Percentiles rank a stretch among this genome's conserved stretches.
Conservation (phyloP, 2,797 vertebrate species). For the Argyrosomus regius region DNA sequence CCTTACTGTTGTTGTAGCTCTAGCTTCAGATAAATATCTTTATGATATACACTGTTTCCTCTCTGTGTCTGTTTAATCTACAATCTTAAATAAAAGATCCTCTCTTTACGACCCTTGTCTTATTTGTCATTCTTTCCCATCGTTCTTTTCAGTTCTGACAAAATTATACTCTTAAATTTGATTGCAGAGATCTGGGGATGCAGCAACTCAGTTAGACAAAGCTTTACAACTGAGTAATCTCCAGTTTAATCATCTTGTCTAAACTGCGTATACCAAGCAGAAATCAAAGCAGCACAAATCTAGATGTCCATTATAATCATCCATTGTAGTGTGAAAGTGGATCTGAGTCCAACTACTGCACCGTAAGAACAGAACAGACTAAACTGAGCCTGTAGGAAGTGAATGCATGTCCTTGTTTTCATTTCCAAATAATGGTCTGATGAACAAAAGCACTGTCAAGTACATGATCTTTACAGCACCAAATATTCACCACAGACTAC, state of each 20-base stretch:
- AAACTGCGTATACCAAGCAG: background rate
- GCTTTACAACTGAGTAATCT: background rate
- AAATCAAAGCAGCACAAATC: background rate
- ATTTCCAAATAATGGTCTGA: background rate
- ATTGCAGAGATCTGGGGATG: background rate
- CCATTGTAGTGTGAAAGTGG: background rate
- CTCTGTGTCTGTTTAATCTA: background rate
- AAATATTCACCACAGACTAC: background rate
- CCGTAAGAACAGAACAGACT: background rate
- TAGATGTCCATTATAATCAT: constrained; percentile 2
- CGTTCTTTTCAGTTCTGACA: background rate
- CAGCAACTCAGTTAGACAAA: background rate
- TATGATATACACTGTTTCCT: background rate
- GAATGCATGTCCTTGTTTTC: background rate
- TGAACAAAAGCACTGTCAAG: background rate
- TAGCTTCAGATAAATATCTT: background rate
- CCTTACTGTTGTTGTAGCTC: background rate
- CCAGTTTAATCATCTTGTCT: background rate
- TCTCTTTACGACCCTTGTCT: background rate
- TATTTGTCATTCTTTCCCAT: background rate
- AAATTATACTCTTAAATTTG: background rate
- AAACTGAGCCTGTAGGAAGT: background rate
- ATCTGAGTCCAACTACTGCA: background rate
- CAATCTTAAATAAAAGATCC: background rate
- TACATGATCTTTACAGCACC: background rate